Evolutionary conservation across 2,113 vertebrate genomes (phyloP), one percentile per base, ranked within the genome.

Genomic region (Tragulus kanchil): DNA sequence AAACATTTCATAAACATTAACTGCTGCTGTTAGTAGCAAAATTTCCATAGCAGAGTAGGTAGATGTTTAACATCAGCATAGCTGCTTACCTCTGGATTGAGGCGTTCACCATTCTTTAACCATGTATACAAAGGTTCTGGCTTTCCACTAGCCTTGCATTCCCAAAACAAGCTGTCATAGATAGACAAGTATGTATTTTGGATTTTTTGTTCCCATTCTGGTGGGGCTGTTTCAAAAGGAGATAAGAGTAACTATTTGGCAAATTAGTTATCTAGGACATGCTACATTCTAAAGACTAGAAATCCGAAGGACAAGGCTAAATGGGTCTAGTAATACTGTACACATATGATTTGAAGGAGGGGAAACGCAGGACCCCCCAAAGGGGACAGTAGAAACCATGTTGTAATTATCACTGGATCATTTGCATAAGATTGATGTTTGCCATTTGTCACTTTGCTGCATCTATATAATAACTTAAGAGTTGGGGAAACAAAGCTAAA

Each of bases 91-190:
- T 99, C 97, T 67, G 98, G 75, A 1, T 52, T 17, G 15, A 99
- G 97, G 0, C 71, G 98, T 88, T 99, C 98, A 2, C 99, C 99
- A 8, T 99, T 99, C 98, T 99, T 99, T n/a, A 99, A 78, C 99
- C 99, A 99, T 0, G 96, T 99, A 95, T 99, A 99, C 17, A 97
- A 97, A 52, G 99, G 99, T 8, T 69, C 98, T 2, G 99, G 99
- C 31, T 99, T 99, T 69, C 99, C 99, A n/a, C 95, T 98, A 58
- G 99, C 99, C 95, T 98, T 99, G 97, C 99, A 99, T 95, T 99
- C 99, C 99, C 99, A 99, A 90, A 98, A 97, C 69, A 99, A 98
- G 96, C 97, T 99, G 67, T 99, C 99, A 93, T 99, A 99, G 36
- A 99, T 98, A 56, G 99, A 98, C 97, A 99, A 98, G 90, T 99